Evolutionary conservation across 37 sponge, comb jelly and placozoan species (phyloP).

Genomic region (Haliclona indistincta): DNA sequence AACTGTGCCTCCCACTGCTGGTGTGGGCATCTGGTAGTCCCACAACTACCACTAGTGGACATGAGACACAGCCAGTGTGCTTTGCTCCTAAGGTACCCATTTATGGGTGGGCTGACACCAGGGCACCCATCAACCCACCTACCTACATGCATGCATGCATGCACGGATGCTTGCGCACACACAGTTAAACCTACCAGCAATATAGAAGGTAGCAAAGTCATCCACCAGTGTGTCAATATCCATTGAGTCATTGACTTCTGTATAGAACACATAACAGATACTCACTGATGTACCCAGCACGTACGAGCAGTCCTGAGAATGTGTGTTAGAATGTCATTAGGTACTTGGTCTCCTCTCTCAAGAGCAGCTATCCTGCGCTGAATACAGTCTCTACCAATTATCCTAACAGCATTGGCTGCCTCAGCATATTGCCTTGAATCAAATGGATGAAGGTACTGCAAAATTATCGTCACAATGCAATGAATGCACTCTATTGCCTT

Average conservation of each 20-base stretch:
- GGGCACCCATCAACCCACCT: too few relatives aligned
- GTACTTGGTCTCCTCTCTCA: conserved; percentile 14
- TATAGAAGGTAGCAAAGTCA: conserved; percentile 25
- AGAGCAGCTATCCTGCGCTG: conserved; percentile 12
- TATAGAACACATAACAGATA: too few relatives aligned
- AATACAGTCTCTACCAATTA: conserved; percentile 25
- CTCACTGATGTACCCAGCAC: too few relatives aligned
- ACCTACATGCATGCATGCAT: too few relatives aligned
- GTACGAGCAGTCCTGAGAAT: not conserved
- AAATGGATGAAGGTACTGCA: conserved; percentile 14
- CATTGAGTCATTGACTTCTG: too few relatives aligned
- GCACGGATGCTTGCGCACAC: too few relatives aligned
- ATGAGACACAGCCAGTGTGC: too few relatives aligned
- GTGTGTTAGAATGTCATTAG: conserved; percentile 25
- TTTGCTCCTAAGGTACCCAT: too few relatives aligned
- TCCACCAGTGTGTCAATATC: conserved; percentile 20
- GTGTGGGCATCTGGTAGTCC: too few relatives aligned
- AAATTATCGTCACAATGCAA: not conserved
- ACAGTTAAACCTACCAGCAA: conserved; percentile 15
- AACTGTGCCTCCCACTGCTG: too few relatives aligned
- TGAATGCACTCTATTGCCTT: not conserved
- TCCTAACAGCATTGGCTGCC: conserved; percentile 12
- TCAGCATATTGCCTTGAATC: conserved; percentile 7
- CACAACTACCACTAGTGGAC: too few relatives aligned
- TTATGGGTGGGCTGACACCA: too few relatives aligned